Conservation (phyloP, 2,797 vertebrate species). For the Bufotes viridis region DNA sequence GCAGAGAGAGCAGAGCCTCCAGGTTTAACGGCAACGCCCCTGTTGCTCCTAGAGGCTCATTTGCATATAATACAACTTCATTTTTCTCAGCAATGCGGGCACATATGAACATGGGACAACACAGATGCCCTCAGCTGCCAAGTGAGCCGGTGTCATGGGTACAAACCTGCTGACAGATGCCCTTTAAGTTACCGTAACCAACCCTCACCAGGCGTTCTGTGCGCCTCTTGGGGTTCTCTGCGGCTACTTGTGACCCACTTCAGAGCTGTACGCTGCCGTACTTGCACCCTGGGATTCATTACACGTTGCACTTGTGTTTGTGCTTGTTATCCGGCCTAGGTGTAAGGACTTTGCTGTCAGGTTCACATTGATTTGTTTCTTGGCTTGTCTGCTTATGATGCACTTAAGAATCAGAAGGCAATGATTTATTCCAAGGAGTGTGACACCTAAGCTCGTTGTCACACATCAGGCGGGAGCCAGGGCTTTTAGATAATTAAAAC, state of each 20-base stretch:
- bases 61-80: too few species aligned
- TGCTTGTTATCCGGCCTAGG: neutral
- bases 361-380: conserved; percentile 17
- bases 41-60: too few species aligned
- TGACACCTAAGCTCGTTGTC: conserved; percentile 12
- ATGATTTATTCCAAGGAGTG: conserved; percentile 1
- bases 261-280: neutral
- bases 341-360: conserved; percentile 1
- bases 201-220: neutral
- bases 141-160: too few species aligned
- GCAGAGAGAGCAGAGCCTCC: too few species aligned
- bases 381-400: conserved; percentile 6
- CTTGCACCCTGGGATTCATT: neutral
- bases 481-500: conserved; percentile 38
- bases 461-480: neutral
- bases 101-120: too few species aligned
- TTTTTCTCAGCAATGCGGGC: too few species aligned
- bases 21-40: too few species aligned
- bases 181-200: too few species aligned
- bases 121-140: too few species aligned
- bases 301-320: neutral
- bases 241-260: neutral
- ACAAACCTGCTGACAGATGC: too few species aligned
- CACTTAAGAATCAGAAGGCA: neutral
- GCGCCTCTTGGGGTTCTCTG: neutral